These are phyloP conservation scores for Archips crataeganus DNA, from an alignment of 2,888 invertebrate genomes.

Conservation along the genomic window DNA sequence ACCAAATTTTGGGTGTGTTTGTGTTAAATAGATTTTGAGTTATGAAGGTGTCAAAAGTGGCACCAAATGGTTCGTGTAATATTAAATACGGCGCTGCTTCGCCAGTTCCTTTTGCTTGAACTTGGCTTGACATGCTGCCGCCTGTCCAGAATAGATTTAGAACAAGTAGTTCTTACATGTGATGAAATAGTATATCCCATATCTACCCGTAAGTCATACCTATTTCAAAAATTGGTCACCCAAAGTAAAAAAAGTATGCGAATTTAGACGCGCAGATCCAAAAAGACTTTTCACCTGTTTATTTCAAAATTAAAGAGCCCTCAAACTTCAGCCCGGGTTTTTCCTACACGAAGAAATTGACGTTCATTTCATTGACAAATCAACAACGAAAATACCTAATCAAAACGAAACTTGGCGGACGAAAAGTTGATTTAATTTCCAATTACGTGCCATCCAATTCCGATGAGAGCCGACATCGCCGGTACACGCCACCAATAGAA, in stretches of 20 bases:
- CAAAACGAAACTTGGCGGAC: slow-evolving; percentile 34
- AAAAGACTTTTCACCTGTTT: neutral
- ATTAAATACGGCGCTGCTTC: too few relatives aligned
- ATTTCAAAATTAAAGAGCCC: neutral
- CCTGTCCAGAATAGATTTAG: too few relatives aligned
- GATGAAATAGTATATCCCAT: too few relatives aligned
- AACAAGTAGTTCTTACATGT: too few relatives aligned
- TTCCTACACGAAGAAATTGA: slow-evolving; percentile 16
- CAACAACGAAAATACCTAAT: slow-evolving; percentile 35
- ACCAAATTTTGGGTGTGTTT: too few relatives aligned
- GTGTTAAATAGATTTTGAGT: too few relatives aligned
- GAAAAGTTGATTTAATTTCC: slow-evolving; percentile 40
- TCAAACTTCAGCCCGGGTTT: neutral
- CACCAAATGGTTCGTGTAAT: too few relatives aligned
- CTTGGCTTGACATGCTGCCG: too few relatives aligned
- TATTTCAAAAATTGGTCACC: too few relatives aligned
- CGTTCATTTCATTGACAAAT: slow-evolving; percentile 32
- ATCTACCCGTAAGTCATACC: too few relatives aligned
- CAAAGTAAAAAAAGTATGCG: neutral
- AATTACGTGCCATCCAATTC: slow-evolving; percentile 39
- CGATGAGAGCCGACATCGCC: slow-evolving; percentile 22
- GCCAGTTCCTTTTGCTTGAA: too few relatives aligned
- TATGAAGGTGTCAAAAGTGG: too few relatives aligned
- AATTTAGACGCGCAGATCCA: neutral
- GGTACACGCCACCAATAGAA: slow-evolving; percentile 45